phyloP scores from a whole-genome alignment of 53 echinoderm and acorn worm species.

The Glandiceps talaboti region DNA sequence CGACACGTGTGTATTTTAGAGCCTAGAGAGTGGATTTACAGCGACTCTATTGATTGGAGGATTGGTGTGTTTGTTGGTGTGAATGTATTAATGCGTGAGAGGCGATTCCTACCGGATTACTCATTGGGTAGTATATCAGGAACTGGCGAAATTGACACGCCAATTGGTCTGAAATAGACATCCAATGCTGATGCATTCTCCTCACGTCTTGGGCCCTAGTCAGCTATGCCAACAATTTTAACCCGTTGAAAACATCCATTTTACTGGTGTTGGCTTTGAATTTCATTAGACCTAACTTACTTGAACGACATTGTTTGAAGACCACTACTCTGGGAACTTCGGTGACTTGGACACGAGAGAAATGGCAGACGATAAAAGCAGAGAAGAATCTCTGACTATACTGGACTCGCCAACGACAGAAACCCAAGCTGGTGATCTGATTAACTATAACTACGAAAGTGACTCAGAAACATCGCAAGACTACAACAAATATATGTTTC shows the following conservation, averaged over 20 bases:
- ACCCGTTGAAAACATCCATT: neutral
- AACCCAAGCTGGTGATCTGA: neutral
- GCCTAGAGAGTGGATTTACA: no score
- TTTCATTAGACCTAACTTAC: no score
- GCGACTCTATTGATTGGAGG: no score
- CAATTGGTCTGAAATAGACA: neutral
- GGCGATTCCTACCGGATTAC: neutral
- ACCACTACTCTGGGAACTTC: neutral
- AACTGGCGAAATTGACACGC: neutral
- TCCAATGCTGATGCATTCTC: neutral
- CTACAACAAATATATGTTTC: constrained; percentile 58
- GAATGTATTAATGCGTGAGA: neutral
- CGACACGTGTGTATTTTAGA: no score
- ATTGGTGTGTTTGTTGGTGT: neutral
- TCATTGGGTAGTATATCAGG: neutral
- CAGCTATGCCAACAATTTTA: neutral
- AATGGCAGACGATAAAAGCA: neutral
- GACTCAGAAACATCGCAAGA: constrained; percentile 23
- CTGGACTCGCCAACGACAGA: neutral
- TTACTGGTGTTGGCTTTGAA: neutral
- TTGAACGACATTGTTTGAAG: neutral
- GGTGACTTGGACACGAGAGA: neutral
- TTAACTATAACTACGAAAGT: neutral
- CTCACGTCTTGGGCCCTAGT: neutral
- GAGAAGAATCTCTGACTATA: neutral